These are phyloP conservation scores for Karalla daura DNA, from an alignment of 2,797 vertebrate genomes.

Conservation along the genomic window DNA sequence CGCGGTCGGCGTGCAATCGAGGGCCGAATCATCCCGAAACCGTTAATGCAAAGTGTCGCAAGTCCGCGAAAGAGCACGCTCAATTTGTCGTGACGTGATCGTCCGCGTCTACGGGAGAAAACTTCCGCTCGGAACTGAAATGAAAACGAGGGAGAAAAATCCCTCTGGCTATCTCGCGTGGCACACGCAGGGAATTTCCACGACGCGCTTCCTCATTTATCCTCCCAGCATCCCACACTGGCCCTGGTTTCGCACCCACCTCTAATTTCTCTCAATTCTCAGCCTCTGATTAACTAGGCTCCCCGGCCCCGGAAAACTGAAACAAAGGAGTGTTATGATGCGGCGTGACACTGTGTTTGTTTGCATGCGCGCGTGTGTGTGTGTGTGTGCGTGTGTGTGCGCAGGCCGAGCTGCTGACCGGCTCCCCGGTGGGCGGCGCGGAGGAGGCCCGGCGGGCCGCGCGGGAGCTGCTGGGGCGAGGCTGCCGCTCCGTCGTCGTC, in stretches of 20 bases:
- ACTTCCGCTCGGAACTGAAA: too few species aligned
- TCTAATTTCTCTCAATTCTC: slow-evolving; percentile 61
- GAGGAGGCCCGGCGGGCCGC: slow-evolving; percentile 86
- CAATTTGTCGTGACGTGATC: slow-evolving; percentile 28
- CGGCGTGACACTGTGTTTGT: too few species aligned
- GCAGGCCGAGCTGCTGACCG: slow-evolving; percentile 93
- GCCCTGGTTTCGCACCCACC: slow-evolving; percentile 44
- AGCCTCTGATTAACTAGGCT: slow-evolving; percentile 53
- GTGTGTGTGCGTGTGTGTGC: neutral
- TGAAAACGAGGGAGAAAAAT: too few species aligned
- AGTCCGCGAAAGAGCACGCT: slow-evolving; percentile 7
- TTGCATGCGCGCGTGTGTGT: neutral
- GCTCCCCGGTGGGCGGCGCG: slow-evolving; percentile 77
- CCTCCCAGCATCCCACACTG: slow-evolving; percentile 37
- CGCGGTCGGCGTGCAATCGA: slow-evolving; percentile 54
- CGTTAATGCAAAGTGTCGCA: slow-evolving; percentile 35
- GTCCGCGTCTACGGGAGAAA: too few species aligned
- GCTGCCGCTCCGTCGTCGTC: slow-evolving; percentile 88
- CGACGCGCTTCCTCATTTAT: slow-evolving; percentile 32
- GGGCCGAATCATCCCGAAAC: slow-evolving; percentile 52
- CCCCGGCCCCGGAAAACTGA: slow-evolving; percentile 20
- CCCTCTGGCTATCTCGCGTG: slow-evolving; percentile 8
- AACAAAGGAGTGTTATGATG: neutral
- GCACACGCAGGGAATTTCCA: slow-evolving; percentile 50
- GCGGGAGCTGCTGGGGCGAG: slow-evolving; percentile 84